Evolutionary conservation across 2,113 vertebrate genomes (phyloP).

Genomic region (Fregata magnificens): DNA sequence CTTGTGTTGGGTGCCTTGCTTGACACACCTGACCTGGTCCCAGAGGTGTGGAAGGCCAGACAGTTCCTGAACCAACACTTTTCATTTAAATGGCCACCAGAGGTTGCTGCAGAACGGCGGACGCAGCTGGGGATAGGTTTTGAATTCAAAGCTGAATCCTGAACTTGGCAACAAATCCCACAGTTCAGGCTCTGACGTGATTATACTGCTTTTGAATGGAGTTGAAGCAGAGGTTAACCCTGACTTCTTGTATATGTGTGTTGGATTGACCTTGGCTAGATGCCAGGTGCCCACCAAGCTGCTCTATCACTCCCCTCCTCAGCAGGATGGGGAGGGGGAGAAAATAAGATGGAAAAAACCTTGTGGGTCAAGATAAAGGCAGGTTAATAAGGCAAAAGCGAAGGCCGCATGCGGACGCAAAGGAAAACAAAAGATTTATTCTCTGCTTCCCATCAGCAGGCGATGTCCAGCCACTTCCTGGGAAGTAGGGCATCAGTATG

Average conservation of each 20-base stretch:
- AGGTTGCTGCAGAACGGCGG: slow-evolving; percentile 33
- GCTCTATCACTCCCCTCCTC: not conserved
- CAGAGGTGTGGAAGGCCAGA: not conserved
- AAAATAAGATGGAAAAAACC: not conserved
- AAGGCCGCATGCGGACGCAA: not conserved
- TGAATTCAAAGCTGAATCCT: not conserved
- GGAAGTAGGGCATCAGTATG: not conserved
- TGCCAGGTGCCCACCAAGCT: not conserved
- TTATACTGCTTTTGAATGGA: not conserved
- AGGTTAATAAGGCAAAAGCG: not conserved
- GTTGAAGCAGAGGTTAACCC: not conserved
- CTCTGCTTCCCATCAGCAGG: not conserved
- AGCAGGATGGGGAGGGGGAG: not conserved
- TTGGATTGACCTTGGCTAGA: not conserved
- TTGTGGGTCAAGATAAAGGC: not conserved
- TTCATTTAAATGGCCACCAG: not conserved
- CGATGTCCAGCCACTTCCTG: not conserved
- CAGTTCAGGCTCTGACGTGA: not conserved
- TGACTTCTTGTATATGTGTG: not conserved
- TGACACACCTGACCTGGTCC: not conserved
- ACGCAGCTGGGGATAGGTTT: not conserved
- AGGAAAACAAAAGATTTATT: not conserved
- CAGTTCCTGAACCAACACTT: not conserved
- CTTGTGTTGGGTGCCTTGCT: not conserved
- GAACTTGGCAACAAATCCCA: not conserved